Percentiles rank a stretch among this genome's conserved stretches.
Conservation (phyloP, 2,113 vertebrate species). For the Rhombomys opimus region DNA sequence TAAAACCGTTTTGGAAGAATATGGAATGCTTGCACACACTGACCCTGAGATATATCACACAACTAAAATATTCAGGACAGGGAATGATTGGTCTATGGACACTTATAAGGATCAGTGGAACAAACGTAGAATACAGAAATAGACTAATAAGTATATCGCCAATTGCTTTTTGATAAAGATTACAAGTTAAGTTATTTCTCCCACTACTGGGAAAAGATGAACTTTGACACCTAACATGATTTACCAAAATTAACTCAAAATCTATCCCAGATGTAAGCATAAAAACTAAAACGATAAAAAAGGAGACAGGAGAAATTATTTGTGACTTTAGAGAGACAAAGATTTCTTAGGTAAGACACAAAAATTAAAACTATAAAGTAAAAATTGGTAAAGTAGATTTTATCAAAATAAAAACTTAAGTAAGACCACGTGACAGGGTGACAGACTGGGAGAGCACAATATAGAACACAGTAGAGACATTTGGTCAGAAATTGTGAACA, state of each 20-base stretch:
- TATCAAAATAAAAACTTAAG: constrained; percentile 20
- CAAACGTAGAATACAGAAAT: not conserved
- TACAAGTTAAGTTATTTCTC: not conserved
- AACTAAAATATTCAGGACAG: not conserved
- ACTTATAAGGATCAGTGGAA: not conserved
- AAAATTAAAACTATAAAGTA: not conserved
- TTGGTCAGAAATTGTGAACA: not conserved
- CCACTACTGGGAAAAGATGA: not conserved
- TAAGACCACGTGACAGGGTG: not conserved
- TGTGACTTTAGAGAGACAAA: not conserved
- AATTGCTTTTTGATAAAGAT: constrained; percentile 4
- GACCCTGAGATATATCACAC: not conserved
- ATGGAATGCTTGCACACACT: not conserved
- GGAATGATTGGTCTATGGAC: not conserved
- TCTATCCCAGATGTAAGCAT: not conserved
- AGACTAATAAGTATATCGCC: not conserved
- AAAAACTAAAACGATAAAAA: not conserved
- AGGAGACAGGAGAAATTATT: not conserved
- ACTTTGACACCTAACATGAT: not conserved
- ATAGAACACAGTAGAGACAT: not conserved
- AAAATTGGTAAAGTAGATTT: not conserved
- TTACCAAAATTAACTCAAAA: not conserved
- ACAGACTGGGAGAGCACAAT: not conserved
- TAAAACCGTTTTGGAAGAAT: not conserved
- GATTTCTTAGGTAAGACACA: not conserved